phyloP scores from a whole-genome alignment of 2,888 invertebrate genomes.

The Nemapogon koenigi region DNA sequence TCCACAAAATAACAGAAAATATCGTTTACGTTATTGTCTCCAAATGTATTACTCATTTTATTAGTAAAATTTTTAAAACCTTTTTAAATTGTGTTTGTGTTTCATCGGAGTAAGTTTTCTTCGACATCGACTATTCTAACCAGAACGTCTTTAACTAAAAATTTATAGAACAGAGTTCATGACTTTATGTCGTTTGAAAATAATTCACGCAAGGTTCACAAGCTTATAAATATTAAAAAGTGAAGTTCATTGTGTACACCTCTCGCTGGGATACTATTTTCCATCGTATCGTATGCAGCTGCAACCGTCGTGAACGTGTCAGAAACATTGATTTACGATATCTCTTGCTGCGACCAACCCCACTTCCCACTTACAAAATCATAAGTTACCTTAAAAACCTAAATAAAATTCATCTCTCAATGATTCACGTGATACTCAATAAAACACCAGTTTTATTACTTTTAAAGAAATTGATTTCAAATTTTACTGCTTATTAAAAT shows the following conservation, averaged over 20 bases:
- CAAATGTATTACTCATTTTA: background rate
- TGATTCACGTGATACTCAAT: slow-evolving; percentile 42
- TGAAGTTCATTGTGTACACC: slow-evolving; percentile 17
- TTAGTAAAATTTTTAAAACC: too few relatives aligned
- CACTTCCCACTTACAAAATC: slow-evolving; percentile 47
- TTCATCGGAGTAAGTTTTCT: too few relatives aligned
- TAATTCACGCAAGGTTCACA: slow-evolving; percentile 15
- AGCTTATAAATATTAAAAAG: slow-evolving; percentile 20
- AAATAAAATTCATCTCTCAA: slow-evolving; percentile 26
- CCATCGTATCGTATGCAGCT: slow-evolving; percentile 34
- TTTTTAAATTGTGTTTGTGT: too few relatives aligned
- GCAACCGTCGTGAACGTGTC: slow-evolving; percentile 41
- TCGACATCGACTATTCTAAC: too few relatives aligned
- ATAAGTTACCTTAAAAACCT: slow-evolving; percentile 29
- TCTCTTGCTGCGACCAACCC: slow-evolving; percentile 45
- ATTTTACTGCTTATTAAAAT: slow-evolving; percentile 60
- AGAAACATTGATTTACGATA: slow-evolving; percentile 45
- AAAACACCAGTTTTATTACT: slow-evolving; percentile 28
- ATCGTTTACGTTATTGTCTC: background rate
- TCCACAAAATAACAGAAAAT: background rate
- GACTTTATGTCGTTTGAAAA: slow-evolving; percentile 13
- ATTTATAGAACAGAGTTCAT: slow-evolving; percentile 2
- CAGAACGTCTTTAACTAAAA: background rate
- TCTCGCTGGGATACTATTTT: slow-evolving; percentile 32
- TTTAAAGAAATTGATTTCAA: slow-evolving; percentile 45